Evolutionary conservation across 2,797 vertebrate genomes (phyloP), one percentile per base, ranked within the genome.

Genomic region (Leptatherina wallacei): DNA sequence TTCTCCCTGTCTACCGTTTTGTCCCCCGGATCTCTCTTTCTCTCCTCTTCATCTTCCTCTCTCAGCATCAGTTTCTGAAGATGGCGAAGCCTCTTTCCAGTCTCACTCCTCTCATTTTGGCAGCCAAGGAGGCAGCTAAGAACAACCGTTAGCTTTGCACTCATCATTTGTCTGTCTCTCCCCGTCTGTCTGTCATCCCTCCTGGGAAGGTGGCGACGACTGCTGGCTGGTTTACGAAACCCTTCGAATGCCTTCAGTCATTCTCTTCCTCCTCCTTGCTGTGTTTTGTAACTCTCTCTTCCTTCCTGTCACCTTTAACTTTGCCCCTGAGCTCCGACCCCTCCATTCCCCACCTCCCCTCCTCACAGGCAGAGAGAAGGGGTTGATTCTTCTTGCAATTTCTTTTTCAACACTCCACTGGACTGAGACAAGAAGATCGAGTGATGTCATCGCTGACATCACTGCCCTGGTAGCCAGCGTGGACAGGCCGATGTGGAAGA

Each of bases 41-140:
- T 40, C 12, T 24, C 7, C 29, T 20, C 16, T 8, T 24, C 1
- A 0, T 18, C 36, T 11, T 32, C 65, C 68, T 35, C 73, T 47
- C 71, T 54, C 86, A 99, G 98, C 98, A 99, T 86, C 97, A 96
- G 75, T 99, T 99, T 82, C 93, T 99, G 90, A 99, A 98, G 92
- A 95, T 97, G 81, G 98, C 98, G 36, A 98, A 98, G 85, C 98
- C 98, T 4, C 95, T 99, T 0, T 98, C 97, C 79, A 98, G 97
- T 80, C 96, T 99, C 75, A 98, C 97, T 29, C 97, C 97, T 55
- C 94, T 99, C 85, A 99, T 99, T 18, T 73, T 97, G 59, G 97
- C 98, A 6, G 97, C 97, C 12, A 99, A 99, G 90, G 97, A 99
- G 76, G 96, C 96, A 0, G 93, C 96, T 30, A 99, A 98, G 92